phyloP scores from a whole-genome alignment of 2,113 vertebrate species.

The Aleadryas rufinucha region DNA sequence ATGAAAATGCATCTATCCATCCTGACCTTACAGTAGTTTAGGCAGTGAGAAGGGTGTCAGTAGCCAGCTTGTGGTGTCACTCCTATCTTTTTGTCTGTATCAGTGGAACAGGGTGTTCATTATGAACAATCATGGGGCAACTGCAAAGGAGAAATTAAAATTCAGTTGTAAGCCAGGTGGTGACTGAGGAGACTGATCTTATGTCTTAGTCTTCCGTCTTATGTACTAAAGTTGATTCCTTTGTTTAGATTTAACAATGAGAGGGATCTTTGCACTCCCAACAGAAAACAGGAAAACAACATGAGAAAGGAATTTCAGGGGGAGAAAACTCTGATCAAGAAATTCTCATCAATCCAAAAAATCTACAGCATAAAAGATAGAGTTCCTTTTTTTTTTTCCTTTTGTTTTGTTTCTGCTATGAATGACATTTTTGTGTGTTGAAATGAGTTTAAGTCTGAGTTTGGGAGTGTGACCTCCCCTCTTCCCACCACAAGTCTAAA shows the following conservation, averaged over 20 bases:
- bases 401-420: not conserved
- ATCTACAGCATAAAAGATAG: not conserved
- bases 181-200: not conserved
- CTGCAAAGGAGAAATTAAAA: not conserved
- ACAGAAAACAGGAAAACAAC: not conserved
- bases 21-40: not conserved
- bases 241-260: not conserved
- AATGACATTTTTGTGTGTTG: not conserved
- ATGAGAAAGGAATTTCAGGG: not conserved
- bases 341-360: not conserved
- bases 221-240: not conserved
- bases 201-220: not conserved
- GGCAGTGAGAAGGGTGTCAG: not conserved
- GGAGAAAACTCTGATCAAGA: not conserved
- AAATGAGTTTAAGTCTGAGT: not conserved
- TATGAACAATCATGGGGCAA: not conserved
- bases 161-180: not conserved
- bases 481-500: not conserved
- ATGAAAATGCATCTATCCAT: not conserved
- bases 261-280: not conserved
- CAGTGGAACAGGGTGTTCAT: not conserved
- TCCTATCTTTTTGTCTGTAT: not conserved
- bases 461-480: not conserved
- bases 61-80: not conserved
- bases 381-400: not conserved